Evolutionary conservation across 2,113 vertebrate species (phyloP), one percentile per base, ranked within the genome.

Genomic region (Parus major): DNA sequence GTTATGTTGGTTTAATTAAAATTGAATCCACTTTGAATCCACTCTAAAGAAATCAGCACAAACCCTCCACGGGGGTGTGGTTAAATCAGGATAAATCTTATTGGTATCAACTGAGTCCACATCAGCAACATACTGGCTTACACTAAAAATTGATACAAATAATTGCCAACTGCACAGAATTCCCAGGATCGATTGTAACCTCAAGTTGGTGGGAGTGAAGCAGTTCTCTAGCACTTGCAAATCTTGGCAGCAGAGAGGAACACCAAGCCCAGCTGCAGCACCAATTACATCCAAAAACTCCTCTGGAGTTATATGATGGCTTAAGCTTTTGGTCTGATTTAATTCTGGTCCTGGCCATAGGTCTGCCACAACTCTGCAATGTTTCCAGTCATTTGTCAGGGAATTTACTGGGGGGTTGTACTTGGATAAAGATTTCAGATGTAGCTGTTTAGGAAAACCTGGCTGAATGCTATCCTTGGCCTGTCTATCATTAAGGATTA

Each of bases 401-500:
- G 83, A 89, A 46, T 86, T 92, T 91, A 47, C 49, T 35, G 77
- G 15, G 21, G 35, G 20, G 12, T n/a, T 86, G 64, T 78, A 46
- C 27, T 88, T 0, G 0, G 68, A 61, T 65, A 78, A 73, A 55
- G 77, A 92, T 84, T 94, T 96, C 88, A 88, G 52, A 79, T 46
- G 39, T 20, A 82, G 57, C 64, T 80, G 47, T 75, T 91, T 39
- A 82, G 84, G 69, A 89, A 92, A 94, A 86, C 64, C 69, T 78
- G 65, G 77, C 69, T 84, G 72, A 83, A 70, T 15, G 46, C 69
- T 17, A 3, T 46, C 56, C 60, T 66, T 19, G 71, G 77, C 81
- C 68, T 94, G 86, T 47, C 87, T 89, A 9, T 89, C 90, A 66
- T 95, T 89, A 92, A 81, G 73, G 65, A 66, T 63, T 52, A 84